Evolutionary conservation across 1,140 invertebrate genomes (phyloP), one percentile per base, ranked within the genome.

Genomic region (Drosophila tropicalis): DNA sequence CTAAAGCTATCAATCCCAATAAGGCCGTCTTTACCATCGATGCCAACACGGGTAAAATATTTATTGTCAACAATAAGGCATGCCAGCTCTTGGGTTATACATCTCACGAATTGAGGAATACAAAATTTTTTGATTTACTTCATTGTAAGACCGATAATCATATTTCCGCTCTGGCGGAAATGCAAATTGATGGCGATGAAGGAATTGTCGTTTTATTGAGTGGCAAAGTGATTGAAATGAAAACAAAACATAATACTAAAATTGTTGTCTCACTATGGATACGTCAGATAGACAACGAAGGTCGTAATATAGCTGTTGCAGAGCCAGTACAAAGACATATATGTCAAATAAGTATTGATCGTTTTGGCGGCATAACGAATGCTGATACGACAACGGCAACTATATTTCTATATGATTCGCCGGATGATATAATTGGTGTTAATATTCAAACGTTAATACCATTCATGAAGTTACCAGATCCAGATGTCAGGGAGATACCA

Each of bases 251-350:
- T 70, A 93, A 93, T 9, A 73, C 92, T 3, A 91, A 93, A 12
- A 87, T 95, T 1, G 93, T 94, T 56, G 94, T 95, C 5, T 95
- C 94, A 0, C 83, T 95, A 5, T 95, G 94, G 94, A 93, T 95
- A 64, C 92, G 94, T 54, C 93, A 94, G 76, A 81, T 95, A 55
- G 94, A 94, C 39, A 91, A 80, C 62, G 94, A 94, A 60, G 93
- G 93, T 0, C 93, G 94, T 1, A 95, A 94, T 76, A 91, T 95
- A 61, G 94, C 94, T 13, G 94, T 95, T 0, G 94, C 95, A 62
- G 95, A 95, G 83, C 94, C 94, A 3, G 94, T 95, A 36, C 85
- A 93, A 60, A 71, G 93, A 62, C 91, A 90, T 58, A 85, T 93
- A 47, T 92, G 91, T n/a, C 83, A 91, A 75, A 61, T 91, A n/a